These are phyloP conservation scores for Tridacna crocea DNA, from an alignment of 2,888 invertebrate genomes.

Conservation along the genomic window DNA sequence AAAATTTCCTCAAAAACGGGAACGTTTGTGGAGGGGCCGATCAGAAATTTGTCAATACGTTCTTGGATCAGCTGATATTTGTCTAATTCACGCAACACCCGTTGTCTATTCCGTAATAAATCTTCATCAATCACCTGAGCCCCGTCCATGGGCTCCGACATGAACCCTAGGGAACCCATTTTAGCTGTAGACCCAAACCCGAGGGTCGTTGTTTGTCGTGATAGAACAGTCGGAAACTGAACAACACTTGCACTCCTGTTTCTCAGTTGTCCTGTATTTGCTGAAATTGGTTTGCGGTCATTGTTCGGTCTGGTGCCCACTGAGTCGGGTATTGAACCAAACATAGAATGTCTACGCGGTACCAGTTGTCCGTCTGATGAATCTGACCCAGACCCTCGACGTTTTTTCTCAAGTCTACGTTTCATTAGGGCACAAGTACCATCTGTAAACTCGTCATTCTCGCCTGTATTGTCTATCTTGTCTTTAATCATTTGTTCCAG, in stretches of 20 bases:
- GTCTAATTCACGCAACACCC: constrained; percentile 56
- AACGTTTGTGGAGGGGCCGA: background rate
- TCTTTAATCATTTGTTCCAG: constrained; percentile 67
- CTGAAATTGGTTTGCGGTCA: background rate
- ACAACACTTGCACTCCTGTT: constrained; percentile 12
- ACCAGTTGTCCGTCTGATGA: constrained; percentile 35
- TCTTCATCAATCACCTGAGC: constrained; percentile 65
- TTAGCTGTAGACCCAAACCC: constrained; percentile 34
- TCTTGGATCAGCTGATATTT: constrained; percentile 56
- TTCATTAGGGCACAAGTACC: constrained; percentile 69
- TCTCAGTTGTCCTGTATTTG: background rate
- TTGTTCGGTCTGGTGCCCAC: background rate
- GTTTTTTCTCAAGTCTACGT: constrained; percentile 65
- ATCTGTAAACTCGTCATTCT: constrained; percentile 65
- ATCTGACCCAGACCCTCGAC: constrained; percentile 55
- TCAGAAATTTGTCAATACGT: constrained; percentile 57
- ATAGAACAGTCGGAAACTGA: constrained; percentile 38
- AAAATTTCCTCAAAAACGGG: background rate
- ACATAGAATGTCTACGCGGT: constrained; percentile 49
- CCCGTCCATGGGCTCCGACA: constrained; percentile 18
- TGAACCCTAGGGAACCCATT: constrained; percentile 17
- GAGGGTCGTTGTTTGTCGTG: constrained; percentile 42
- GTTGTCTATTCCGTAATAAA: constrained; percentile 58
- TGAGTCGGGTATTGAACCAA: background rate
- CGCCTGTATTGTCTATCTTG: constrained; percentile 50